phyloP scores from a whole-genome alignment of 1,140 invertebrate species.

The Trichoplusia ni region DNA sequence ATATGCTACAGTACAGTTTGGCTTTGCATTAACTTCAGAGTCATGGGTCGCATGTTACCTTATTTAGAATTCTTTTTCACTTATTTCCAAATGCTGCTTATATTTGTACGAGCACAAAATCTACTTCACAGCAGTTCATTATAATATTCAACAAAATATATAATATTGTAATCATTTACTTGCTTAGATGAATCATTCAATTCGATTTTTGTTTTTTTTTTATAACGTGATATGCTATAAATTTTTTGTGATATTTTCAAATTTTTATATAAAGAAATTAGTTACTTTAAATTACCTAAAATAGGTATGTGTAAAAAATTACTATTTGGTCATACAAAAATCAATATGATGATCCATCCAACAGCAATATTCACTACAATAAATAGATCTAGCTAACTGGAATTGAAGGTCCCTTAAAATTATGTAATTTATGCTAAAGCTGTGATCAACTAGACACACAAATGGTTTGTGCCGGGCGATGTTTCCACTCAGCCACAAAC shows the following conservation, averaged over 20 bases:
- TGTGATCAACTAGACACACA: slow-evolving; percentile 70
- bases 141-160: slow-evolving; percentile 77
- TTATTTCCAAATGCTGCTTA: slow-evolving; percentile 79
- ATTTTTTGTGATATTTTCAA: slow-evolving; percentile 76
- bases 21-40: slow-evolving; percentile 61
- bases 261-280: slow-evolving; percentile 72
- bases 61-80: slow-evolving; percentile 73
- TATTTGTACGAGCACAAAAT: slow-evolving; percentile 70
- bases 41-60: slow-evolving; percentile 59
- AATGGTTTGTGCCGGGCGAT: slow-evolving; percentile 20
- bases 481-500: slow-evolving; percentile 15
- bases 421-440: slow-evolving; percentile 76
- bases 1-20: slow-evolving; percentile 72
- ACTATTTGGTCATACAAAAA: slow-evolving; percentile 78
- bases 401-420: slow-evolving; percentile 82
- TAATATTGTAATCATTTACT: slow-evolving; percentile 73
- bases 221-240: slow-evolving; percentile 76
- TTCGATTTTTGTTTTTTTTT: slow-evolving; percentile 61
- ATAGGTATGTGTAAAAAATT: slow-evolving; percentile 74
- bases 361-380: slow-evolving; percentile 76
- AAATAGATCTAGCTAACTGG: slow-evolving; percentile 81
- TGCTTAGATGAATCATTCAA: slow-evolving; percentile 66
- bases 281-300: slow-evolving; percentile 63
- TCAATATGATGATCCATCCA: slow-evolving; percentile 69
- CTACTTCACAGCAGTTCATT: slow-evolving; percentile 74